Conservation (phyloP, 1,140 invertebrate genomes). For the Caerostris darwini region DNA sequence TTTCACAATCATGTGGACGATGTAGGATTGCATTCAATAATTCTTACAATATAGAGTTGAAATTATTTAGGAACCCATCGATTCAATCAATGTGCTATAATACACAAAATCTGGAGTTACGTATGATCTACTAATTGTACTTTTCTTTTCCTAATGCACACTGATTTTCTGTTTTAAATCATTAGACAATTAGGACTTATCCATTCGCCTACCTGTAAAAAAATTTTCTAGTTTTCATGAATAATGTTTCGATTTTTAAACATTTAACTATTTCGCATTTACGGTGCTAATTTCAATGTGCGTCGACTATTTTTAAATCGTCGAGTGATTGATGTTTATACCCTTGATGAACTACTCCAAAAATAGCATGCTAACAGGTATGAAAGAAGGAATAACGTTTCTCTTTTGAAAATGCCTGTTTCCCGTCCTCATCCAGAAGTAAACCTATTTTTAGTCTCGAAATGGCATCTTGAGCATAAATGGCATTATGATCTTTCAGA, state of each 20-base stretch:
- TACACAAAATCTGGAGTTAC: too few species aligned
- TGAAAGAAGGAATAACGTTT: not conserved
- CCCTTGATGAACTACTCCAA: constrained; percentile 7
- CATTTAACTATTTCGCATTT: not conserved
- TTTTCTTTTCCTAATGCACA: too few species aligned
- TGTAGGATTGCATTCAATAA: too few species aligned
- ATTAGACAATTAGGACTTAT: too few species aligned
- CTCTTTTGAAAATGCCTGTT: not conserved
- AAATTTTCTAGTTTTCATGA: not conserved
- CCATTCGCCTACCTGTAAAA: too few species aligned
- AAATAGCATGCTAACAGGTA: not conserved
- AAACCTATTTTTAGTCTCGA: not conserved
- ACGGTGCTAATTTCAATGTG: not conserved
- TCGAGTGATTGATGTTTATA: not conserved
- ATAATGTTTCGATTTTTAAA: not conserved
- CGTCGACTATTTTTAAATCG: not conserved
- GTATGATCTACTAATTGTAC: too few species aligned
- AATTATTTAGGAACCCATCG: too few species aligned
- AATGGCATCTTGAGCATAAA: not conserved
- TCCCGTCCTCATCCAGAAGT: not conserved
- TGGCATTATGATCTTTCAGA: not conserved
- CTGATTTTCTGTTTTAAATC: too few species aligned
- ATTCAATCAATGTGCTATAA: too few species aligned
- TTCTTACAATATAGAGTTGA: too few species aligned
- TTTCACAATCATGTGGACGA: too few species aligned